phyloP scores from a whole-genome alignment of 2,888 invertebrate species.

The Metellina segmentata region DNA sequence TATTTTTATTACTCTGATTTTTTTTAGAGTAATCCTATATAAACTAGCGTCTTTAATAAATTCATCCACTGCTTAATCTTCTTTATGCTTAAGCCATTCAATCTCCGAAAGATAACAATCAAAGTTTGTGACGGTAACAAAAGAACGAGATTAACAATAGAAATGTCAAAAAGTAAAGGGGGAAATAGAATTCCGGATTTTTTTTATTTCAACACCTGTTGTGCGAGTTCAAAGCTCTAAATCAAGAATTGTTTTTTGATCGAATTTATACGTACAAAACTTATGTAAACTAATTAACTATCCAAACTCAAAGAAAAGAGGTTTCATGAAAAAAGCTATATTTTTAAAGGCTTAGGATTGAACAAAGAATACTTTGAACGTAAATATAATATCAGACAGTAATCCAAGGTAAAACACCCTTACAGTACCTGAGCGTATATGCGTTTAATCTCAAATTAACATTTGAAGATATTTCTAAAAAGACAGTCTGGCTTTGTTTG shows the following conservation, averaged over 20 bases:
- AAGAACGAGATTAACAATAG: conserved; percentile 45
- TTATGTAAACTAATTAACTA: conserved; percentile 49
- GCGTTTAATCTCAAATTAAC: conserved; percentile 6
- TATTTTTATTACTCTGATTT: too few relatives aligned
- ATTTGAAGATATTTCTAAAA: conserved; percentile 21
- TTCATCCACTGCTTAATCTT: too few relatives aligned
- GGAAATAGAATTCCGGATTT: conserved; percentile 27
- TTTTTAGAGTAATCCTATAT: too few relatives aligned
- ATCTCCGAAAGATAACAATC: neutral
- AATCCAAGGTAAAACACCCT: too few relatives aligned
- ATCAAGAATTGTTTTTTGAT: conserved; percentile 24
- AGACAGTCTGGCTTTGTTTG: neutral
- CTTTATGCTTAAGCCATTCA: conserved; percentile 16
- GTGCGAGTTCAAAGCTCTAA: conserved; percentile 30
- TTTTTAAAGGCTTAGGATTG: conserved; percentile 21
- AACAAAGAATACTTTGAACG: conserved; percentile 11
- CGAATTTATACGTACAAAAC: conserved; percentile 25
- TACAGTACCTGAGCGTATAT: too few relatives aligned
- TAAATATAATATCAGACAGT: neutral
- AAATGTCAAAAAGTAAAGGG: conserved; percentile 10
- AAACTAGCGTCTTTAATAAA: too few relatives aligned
- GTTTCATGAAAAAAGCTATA: conserved; percentile 21
- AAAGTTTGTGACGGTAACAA: conserved; percentile 46
- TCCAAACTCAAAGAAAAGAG: conserved; percentile 16
- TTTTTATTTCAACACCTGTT: conserved; percentile 57